These are phyloP conservation scores for Brachypterus glaber DNA, from an alignment of 2,888 invertebrate genomes.

Conservation along the genomic window DNA sequence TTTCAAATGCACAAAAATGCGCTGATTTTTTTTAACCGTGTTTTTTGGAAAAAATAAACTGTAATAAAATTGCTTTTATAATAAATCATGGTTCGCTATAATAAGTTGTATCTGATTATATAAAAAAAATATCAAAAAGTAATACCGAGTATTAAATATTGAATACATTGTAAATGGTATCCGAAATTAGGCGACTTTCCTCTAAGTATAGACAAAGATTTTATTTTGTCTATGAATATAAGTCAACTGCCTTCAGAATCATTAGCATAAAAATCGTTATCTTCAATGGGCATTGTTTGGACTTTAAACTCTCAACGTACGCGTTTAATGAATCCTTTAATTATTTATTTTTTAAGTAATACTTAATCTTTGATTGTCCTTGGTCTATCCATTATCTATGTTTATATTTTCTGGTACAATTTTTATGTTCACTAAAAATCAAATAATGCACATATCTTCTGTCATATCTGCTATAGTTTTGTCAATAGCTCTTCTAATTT, in stretches of 20 bases:
- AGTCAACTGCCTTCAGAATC: constrained; percentile 34
- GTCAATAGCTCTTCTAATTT: constrained; percentile 20
- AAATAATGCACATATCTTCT: constrained; percentile 34
- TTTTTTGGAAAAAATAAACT: too few species aligned
- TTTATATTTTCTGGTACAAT: constrained; percentile 30
- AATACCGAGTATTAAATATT: too few species aligned
- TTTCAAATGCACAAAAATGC: too few species aligned
- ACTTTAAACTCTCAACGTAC: constrained; percentile 38
- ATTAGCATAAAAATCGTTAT: constrained; percentile 34
- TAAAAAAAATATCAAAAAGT: too few species aligned
- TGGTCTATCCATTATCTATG: constrained; percentile 31
- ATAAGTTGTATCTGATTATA: too few species aligned
- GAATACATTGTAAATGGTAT: too few species aligned
- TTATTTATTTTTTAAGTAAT: constrained; percentile 28
- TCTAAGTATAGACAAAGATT: too few species aligned
- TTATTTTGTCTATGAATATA: too few species aligned
- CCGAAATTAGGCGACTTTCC: too few species aligned
- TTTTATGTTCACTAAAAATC: constrained; percentile 31
- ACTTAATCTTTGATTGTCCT: constrained; percentile 31
- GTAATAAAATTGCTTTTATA: too few species aligned
- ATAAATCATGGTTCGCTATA: too few species aligned
- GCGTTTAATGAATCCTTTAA: constrained; percentile 33
- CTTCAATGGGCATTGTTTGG: constrained; percentile 34
- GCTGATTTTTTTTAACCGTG: too few species aligned
- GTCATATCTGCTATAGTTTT: constrained; percentile 28